Base-by-base conservation (phyloP, 2,888 invertebrate genomes). In the Scaptomyza polygonia region DNA sequence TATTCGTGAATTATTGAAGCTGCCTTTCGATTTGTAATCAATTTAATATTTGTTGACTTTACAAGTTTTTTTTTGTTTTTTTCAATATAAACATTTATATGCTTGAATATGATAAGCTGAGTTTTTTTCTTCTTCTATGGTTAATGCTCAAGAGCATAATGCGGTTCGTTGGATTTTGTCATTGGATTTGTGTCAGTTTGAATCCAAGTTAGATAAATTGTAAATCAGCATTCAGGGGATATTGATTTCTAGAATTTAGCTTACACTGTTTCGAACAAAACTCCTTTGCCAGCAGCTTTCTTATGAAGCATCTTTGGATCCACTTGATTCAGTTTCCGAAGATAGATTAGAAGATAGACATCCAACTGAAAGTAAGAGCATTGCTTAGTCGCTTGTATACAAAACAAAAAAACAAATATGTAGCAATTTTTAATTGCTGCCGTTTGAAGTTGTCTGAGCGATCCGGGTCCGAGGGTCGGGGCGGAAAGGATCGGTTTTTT, bases 351-450 rank as follows among this genome's bases (percentile, higher is more conserved):
- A 5, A 3, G 3, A 21, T 4, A 29, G 16, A n/a, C n/a, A 18
- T 18, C 6, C 6, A 3, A 9, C 34, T 45, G 43, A 29, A 55
- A 40, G 52, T 49, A 30, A 69, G 56, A 47, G 53, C 59, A 61
- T 54, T 25, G 47, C 40, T 36, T 32, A 47, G 56, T 67, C 63
- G 62, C 44, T 43, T 14, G 42, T n/a, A 53, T 43, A 48, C 16
- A 8, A 8, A 27, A 47, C 25, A 16, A 56, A 39, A 56, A 58
- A 44, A 36, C 65, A 71, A 47, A 64, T 68, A 78, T 58, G 79
- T 77, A 66, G 79, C 72, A 79, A 85, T 72, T 80, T 82, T 83
- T 83, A 86, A 86, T 86, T 80, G 86, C 77, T 65, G 51, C 64
- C 81, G 76, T 81, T 71, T 72, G 77, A 80, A 67, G 77, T 77